Conservation (phyloP, 2,113 vertebrate species). For the Delphinus delphis region DNA sequence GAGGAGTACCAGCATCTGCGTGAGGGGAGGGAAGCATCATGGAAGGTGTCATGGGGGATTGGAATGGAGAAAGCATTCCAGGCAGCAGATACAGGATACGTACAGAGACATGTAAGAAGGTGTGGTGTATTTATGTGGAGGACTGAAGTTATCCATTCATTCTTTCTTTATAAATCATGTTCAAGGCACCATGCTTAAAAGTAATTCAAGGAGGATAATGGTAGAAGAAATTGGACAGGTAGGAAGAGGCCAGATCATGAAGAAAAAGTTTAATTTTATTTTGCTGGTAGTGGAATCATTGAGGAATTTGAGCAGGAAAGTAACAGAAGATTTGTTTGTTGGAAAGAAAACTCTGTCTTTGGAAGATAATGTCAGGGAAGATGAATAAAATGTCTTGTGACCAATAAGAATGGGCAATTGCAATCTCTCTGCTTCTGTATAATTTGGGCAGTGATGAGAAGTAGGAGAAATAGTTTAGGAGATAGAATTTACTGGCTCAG, state of each 20-base stretch:
- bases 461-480: background rate
- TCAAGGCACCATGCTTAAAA: background rate
- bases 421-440: background rate
- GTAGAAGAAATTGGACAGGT: background rate
- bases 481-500: background rate
- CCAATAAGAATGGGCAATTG: background rate
- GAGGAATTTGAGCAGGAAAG: background rate
- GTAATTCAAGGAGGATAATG: background rate
- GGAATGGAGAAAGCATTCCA: background rate
- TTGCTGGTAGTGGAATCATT: background rate
- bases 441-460: background rate
- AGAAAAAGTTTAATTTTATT: background rate
- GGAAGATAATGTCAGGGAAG: background rate
- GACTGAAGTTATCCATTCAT: background rate
- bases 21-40: background rate
- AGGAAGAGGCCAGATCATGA: background rate
- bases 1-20: accelerated
- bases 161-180: background rate
- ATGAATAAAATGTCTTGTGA: background rate
- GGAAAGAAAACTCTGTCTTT: background rate
- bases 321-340: background rate
- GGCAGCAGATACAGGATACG: background rate
- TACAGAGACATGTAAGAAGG: background rate
- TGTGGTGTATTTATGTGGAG: accelerated
- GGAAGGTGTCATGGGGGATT: background rate